Evolutionary conservation across 1,140 invertebrate genomes (phyloP), one percentile per base, ranked within the genome.

Genomic region (Conus betulinus): DNA sequence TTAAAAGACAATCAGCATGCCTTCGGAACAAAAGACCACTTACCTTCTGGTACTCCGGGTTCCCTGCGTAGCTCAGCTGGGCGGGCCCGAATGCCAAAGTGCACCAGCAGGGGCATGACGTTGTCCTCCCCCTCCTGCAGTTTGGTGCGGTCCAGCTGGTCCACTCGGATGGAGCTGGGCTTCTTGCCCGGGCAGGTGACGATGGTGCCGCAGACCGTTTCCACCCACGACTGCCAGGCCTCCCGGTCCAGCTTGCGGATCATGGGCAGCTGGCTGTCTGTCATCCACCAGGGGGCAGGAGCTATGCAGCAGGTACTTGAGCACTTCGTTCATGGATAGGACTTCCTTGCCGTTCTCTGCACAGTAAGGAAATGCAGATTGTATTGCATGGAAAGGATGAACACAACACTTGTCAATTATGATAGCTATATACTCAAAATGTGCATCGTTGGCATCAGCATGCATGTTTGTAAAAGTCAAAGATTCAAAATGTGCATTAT

Each of bases 41-140:
- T 63, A 63, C 60, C 96, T 98, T 98, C 95, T 99, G 98, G 94
- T 99, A 99, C 97, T 98, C 97, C 20, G 98, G 98, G 95, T 99
- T 99, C 76, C 98, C 98, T 78, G 98, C 98, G 95, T 99, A 99
- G 93, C 98, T 99, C 0, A 99, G 95, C 93, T 99, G 98, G 0
- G 98, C 98, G 15, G 98, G 99, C 78, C 78, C 98, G 95, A 76
- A 94, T 98, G 52, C 98, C 98, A 96, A 99, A 99, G 95, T 99
- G 99, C 5, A 99, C 98, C 90, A 99, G 98, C 88, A 98, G 97
- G 1, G 98, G 98, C 51, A 78, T 87, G 52, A 90, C 90, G 2
- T 88, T 87, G 11, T 71, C 67, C 39, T 93, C 89, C 20, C 85
- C 81, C 60, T 95, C 92, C 85, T 91, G 88, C 25, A 92, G 97